These are phyloP conservation scores for Mesocricetus auratus DNA, from an alignment of 2,113 vertebrate genomes.

Conservation along the genomic window DNA sequence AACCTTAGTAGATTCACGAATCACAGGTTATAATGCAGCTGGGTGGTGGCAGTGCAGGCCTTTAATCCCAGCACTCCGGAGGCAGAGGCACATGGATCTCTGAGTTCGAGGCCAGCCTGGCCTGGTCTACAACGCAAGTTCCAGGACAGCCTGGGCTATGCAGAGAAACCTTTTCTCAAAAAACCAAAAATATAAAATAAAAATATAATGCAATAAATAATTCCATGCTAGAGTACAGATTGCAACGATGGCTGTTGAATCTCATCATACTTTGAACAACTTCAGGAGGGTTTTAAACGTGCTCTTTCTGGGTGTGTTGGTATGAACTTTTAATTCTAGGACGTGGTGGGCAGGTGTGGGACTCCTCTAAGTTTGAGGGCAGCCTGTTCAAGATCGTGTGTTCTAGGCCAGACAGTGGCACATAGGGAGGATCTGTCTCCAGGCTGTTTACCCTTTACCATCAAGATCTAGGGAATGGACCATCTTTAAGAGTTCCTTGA, in stretches of 20 bases:
- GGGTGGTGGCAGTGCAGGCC: rapidly evolving
- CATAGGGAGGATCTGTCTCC: neutral
- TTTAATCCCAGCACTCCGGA: neutral
- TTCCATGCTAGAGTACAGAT: neutral
- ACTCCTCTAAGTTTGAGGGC: neutral
- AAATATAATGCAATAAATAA: neutral
- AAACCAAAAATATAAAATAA: neutral
- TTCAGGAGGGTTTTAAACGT: neutral
- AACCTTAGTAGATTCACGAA: neutral
- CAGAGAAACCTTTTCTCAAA: neutral
- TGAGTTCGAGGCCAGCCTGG: neutral
- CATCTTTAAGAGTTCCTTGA: neutral
- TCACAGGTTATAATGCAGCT: neutral
- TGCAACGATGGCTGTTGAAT: neutral
- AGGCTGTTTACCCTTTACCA: neutral
- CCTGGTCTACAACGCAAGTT: neutral
- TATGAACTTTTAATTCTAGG: neutral
- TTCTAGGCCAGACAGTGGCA: neutral
- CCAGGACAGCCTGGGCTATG: neutral
- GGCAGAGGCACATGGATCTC: neutral
- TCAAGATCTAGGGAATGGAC: neutral
- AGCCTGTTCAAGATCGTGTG: neutral
- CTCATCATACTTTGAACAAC: neutral
- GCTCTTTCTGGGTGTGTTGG: neutral
- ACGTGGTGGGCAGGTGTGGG: neutral